Conservation (phyloP, 2,113 vertebrate genomes). For the Calcarius ornatus region DNA sequence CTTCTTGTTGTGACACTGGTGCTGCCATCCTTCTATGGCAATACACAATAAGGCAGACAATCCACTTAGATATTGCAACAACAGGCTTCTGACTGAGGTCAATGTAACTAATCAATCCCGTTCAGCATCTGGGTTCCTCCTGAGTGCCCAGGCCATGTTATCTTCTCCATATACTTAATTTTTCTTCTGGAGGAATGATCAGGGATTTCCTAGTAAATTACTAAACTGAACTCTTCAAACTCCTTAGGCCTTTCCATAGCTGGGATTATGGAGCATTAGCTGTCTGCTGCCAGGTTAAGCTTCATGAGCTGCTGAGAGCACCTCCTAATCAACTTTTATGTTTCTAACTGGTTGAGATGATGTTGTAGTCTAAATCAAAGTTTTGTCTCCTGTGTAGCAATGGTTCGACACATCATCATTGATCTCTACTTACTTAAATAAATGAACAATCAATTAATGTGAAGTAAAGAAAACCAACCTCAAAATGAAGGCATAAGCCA, state of each 20-base stretch:
- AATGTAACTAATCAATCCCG: background rate
- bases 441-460: background rate
- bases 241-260: background rate
- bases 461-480: background rate
- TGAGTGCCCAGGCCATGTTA: background rate
- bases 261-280: background rate
- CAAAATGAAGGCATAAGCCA: background rate
- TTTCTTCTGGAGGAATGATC: background rate
- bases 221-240: background rate
- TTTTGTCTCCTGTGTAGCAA: background rate
- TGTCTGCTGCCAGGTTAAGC: background rate
- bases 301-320: background rate
- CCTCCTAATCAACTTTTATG: background rate
- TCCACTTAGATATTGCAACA: background rate
- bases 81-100: background rate
- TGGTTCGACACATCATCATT: background rate
- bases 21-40: background rate
- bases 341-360: background rate
- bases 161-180: background rate
- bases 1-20: background rate
- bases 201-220: background rate
- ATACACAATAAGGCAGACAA: background rate
- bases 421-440: background rate
- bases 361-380: background rate
- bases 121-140: background rate